Base-by-base conservation (phyloP, 2,113 vertebrate species). In the Oryzias javanicus region DNA sequence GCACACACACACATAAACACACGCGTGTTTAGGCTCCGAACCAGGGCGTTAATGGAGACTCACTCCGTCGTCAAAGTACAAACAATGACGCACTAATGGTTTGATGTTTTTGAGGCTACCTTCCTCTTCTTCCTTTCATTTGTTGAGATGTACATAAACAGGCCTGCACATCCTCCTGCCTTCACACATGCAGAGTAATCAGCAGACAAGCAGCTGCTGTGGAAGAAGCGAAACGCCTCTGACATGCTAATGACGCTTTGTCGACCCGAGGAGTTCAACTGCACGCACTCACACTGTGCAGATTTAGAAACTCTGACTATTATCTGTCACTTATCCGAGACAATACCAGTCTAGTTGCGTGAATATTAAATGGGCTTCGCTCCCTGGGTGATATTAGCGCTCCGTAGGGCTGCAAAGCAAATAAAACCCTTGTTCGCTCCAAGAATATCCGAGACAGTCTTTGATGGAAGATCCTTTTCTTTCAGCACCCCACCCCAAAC, bases 401-500 rank as follows among this genome's bases (percentile, higher is more conserved):
- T 56, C 70, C 77, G 53, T 60, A 24, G 72, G 82, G 82, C 80
- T 75, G 72, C 64, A 55, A 78, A 77, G 73, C 79, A 85, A 83
- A 80, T 80, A 67, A 86, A 85, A 84, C 49, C 71, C 68, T 45
- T 55, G 60, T 60, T 77, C 70, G 10, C 76, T 88, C 81, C 78
- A 86, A 79, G 82, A 89, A 85, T 86, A 85, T 84, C 70, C 85
- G 72, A 71, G 77, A 20, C 20, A 83, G 61, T 75, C 84, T 89
- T 86, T 81, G 79, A 83, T 82, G 84, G 74, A 84, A 85, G 75
- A 83, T 84, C 80, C 75, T 75, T 85, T 85, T 74, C 74, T 75
- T 78, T 78, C 78, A 62, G 56, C 71, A 72, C 50, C 48, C 52
- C 61, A 55, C 27, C 4, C 42, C 45, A 72, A 49, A 44, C 83